Base-by-base conservation (phyloP, 2,888 invertebrate genomes). In the Taenaris catops region DNA sequence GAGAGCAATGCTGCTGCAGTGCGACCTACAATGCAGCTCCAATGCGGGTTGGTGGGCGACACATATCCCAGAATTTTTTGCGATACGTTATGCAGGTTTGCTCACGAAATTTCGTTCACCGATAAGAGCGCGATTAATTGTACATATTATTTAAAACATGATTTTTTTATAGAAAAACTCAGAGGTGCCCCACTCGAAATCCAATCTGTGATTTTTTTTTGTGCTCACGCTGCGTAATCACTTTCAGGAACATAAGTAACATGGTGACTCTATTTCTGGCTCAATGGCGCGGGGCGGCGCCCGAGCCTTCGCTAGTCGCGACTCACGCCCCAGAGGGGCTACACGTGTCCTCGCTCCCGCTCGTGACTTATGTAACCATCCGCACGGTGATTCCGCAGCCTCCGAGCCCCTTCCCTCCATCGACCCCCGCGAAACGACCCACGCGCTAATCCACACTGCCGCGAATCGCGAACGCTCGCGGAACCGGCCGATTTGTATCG, bases 321-420 rank as follows among this genome's bases (percentile, higher is more conserved):
- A 65, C 65, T 63, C 70, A 62, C 70, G 74, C 83, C 83, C 78
- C 76, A 54, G 49, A 64, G 76, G 81, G 84, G 83, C 71, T 53
- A 61, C 72, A 79, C 83, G 83, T 80, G 69, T 76, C 68, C 64
- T 66, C 69, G 65, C 55, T 65, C 64, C 70, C 70, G 60, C 62
- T 60, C 70, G 71, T 71, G 78, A 70, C 84, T 86, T 86, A 86
- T 80, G 65, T 86, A 86, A 86, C 71, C 75, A 80, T 72, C 79
- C 76, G 74, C 78, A 76, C 80, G 81, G 81, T 79, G 78, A 80
- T 70, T 73, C 78, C 65, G 72, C 80, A 81, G 76, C 74, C 75
- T 75, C 79, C 70, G 59, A 60, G 58, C 72, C 69, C 66, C 66
- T 63, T 64, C 68, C 66, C 70, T 63, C 63, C 63, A 58, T 65